phyloP scores from a whole-genome alignment of 2,113 vertebrate genomes.

The Callochromis pleurospilus region DNA sequence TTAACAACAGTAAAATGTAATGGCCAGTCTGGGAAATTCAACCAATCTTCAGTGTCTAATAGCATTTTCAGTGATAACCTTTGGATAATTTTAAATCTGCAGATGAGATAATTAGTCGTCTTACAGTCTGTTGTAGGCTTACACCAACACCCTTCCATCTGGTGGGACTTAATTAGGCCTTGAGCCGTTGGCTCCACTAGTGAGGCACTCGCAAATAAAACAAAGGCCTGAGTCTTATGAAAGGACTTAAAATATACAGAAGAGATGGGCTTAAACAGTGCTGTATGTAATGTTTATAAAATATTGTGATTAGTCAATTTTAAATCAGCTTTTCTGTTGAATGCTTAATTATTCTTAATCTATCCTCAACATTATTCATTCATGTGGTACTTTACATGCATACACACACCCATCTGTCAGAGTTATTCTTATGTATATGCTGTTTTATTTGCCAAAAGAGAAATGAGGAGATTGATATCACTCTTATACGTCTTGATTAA shows the following conservation, averaged over 20 bases:
- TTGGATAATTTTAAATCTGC: constrained; percentile 16
- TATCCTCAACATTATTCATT: background rate
- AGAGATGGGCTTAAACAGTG: background rate
- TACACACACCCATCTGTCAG: background rate
- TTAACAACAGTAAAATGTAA: background rate
- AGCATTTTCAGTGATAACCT: background rate
- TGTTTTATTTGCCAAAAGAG: background rate
- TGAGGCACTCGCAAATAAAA: background rate
- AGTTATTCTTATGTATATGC: background rate
- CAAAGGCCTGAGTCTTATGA: background rate
- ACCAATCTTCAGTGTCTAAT: background rate
- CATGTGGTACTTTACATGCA: background rate
- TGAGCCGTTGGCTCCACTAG: background rate
- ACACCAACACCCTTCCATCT: constrained; percentile 5
- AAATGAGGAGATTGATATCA: background rate
- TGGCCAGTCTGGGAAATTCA: background rate
- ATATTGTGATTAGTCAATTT: background rate
- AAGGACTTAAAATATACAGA: background rate
- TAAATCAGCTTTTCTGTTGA: background rate
- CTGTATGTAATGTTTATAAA: background rate
- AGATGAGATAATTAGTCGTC: background rate
- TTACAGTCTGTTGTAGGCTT: constrained; percentile 13
- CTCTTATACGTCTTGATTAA: background rate
- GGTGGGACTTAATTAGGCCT: background rate
- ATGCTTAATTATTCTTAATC: background rate